Base-by-base conservation (phyloP, 2,888 invertebrate species). In the Drosophila mimetica region DNA sequence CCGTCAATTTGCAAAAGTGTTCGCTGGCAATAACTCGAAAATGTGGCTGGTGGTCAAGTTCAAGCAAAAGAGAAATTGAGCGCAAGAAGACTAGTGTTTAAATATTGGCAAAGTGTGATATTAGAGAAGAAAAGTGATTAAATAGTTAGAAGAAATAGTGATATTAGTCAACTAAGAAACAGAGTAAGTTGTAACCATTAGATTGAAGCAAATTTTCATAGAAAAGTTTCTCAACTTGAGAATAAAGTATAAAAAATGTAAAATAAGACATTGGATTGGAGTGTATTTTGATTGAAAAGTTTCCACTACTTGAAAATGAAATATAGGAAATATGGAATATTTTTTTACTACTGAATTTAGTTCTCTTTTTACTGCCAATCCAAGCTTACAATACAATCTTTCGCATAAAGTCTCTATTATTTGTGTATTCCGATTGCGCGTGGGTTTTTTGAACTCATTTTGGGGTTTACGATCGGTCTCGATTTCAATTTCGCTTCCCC, bases 1-100 rank as follows among this genome's bases (percentile, higher is more conserved):
- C 50, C 58, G 25, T 20, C 50, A 61, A 50, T 57, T 63, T 16
- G 52, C 46, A 13, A 64, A 64, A 54, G 50, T 54, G 54, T 54
- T 57, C 44, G 50, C 60, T 37, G 6, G 42, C 36, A 52, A 53
- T 53, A 44, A 41, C 25, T 46, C 41, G 36, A 74, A 74, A 63
- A 74, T 74, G 74, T 50, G 60, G 69, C 63, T 73, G 25, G 60
- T 74, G 52, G 74, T 74, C 18, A 74, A 73, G 42, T 74, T 74
- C 59, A 74, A 74, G n/a, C 61, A 74, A 59, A 74, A 74, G 72
- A 63, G 52, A 59, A 66, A 57, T 20, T 57, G 37, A 70, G 18
- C 18, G 6, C 48, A n/a, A 28, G 14, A 9, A 22, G 3, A 14
- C 13, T 44, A 30, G 44, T 51, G 30, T 13, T 46, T 48, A 28